Base-by-base conservation (phyloP, 1,140 invertebrate species). In the Berghia stephanieae region DNA sequence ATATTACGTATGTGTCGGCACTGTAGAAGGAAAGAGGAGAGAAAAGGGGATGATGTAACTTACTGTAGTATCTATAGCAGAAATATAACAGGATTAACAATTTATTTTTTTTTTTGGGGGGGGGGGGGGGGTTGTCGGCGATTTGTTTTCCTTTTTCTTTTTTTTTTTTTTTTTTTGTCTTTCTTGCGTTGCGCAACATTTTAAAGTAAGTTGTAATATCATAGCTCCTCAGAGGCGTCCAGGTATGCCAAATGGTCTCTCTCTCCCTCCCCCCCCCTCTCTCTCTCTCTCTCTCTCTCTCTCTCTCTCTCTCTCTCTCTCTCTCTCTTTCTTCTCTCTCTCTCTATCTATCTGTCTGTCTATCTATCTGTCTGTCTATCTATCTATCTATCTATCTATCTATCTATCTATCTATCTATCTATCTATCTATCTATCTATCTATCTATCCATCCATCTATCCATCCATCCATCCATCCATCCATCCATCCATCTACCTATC, bases 241-340 rank as follows among this genome's bases (percentile, higher is more conserved):
- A 27, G 18, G 10, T 27, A 10, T 16, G 60, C 10, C 31, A 16
- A n/a, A 18, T 63, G 31, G 13, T 57, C 49, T 34, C 46, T 49
- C 43, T 72, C 46, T 72, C 3, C 38, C n/a, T 46, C 60, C 34
- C 57, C 43, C 73, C 31, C 73, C 24, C 42, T 63, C 73, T 63
- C 73, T 67, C 60, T 67, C 73, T 71, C 40, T 49, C 44, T 16
- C 24, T 71, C 69, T 49, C 44, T 49, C 69, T 71, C 34, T 49
- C 69, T 71, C 24, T 49, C 44, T 71, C 38, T 46, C 44, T 71
- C 34, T 71, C 42, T 71, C 27, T 38, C 36, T 16, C 13, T 38
- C 16, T 8, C 27, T 13, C 31, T 31, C 13, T 13, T 43, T 71
- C 46, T 43, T 71, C 8, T 71, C 69, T 71, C 3, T 46, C 44